Evolutionary conservation across 1,140 invertebrate genomes (phyloP), one percentile per base, ranked within the genome.

Genomic region (Drosophila guanche): DNA sequence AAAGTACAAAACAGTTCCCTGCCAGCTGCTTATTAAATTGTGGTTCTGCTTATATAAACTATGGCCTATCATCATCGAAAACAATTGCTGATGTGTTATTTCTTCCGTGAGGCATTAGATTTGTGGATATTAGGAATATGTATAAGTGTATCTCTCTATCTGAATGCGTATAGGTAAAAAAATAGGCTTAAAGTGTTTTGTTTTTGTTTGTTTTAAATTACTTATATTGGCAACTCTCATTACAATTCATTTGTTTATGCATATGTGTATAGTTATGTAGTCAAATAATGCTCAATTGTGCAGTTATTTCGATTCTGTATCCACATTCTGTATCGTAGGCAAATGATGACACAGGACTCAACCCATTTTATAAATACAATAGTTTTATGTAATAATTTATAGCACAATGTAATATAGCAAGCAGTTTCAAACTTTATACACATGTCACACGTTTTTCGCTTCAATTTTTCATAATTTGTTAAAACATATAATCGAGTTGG

Each of bases 221-320:
- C 59, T 81, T 76, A 78, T 86, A 88, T 86, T 86, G 81, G 83
- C 83, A 81, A 88, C 83, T 88, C 73, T 69, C 56, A 57, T 88
- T 74, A 83, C 73, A 78, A 66, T 61, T 66, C 73, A 78, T 65
- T 76, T 71, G 27, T 75, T 70, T 60, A 71, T 72, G 79, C 70
- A 70, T 84, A 77, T 81, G 61, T 47, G 7, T 29, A 50, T 63
- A 76, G 69, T 53, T 72, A 59, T 77, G 59, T 80, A 60, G 61
- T 67, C 45, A 51, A 66, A 72, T 84, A 83, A 88, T 80, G 71
- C 58, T 66, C 72, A 62, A 71, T 60, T 66, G 69, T 78, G 81
- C 61, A 74, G 57, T 51, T 74, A 72, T 52, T 57, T 76, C 33
- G 57, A 29, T 25, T 59, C 42, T 54, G 45, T 50, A 14, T 53